These are phyloP conservation scores for Phengaris alcon DNA, from an alignment of 2,888 invertebrate species.

Conservation along the genomic window DNA sequence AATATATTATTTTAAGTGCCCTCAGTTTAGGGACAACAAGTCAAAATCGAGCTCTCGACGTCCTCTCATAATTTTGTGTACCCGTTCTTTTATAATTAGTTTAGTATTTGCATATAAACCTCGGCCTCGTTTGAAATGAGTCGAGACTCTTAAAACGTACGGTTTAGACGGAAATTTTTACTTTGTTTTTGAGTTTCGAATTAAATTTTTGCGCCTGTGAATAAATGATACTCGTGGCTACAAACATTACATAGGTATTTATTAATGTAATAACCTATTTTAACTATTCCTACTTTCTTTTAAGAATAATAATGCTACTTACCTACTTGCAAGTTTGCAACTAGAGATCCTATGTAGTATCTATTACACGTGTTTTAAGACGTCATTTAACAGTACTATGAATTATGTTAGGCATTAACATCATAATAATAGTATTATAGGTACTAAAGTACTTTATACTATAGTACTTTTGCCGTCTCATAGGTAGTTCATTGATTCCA, in stretches of 20 bases:
- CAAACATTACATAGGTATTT: neutral
- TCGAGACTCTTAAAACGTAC: neutral
- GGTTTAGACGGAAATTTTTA: neutral
- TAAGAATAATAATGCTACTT: no score
- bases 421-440: no score
- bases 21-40: constrained; percentile 8
- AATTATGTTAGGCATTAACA: no score
- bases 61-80: constrained; percentile 12
- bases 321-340: no score
- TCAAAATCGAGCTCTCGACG: neutral
- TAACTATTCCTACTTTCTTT: no score
- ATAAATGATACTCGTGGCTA: neutral
- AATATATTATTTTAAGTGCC: constrained; percentile 26
- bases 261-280: neutral
- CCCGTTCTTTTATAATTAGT: constrained; percentile 11
- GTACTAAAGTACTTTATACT: no score
- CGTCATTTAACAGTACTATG: no score
- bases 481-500: no score
- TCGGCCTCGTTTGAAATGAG: constrained; percentile 20
- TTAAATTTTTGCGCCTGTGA: neutral
- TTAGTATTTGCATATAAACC: constrained; percentile 16
- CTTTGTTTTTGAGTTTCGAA: neutral
- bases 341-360: no score
- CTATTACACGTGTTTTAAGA: no score
- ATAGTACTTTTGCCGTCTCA: no score